A percentile compares a stretch with the other conserved stretches of the same genome.
phyloP scores from a whole-genome alignment of 2,888 invertebrate genomes.

The Diaphora mendica region DNA sequence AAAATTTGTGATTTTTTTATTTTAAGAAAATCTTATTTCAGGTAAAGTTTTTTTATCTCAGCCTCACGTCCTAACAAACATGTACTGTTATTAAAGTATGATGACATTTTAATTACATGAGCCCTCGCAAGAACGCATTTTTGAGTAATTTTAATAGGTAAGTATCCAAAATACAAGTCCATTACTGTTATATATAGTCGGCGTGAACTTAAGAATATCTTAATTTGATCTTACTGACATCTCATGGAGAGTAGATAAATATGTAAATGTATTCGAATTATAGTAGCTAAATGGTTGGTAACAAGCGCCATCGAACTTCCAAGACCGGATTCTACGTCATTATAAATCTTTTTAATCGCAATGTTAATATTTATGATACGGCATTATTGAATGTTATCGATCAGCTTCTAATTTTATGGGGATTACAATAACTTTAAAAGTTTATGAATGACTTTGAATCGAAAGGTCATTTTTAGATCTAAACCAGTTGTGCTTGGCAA shows the following conservation, averaged over 20 bases:
- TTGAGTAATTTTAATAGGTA: neutral
- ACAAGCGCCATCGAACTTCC: slow-evolving; percentile 47
- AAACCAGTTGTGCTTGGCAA: neutral
- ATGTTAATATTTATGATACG: slow-evolving; percentile 44
- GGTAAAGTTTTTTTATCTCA: neutral
- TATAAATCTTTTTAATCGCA: slow-evolving; percentile 48
- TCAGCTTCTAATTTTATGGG: slow-evolving; percentile 8
- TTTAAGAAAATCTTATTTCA: too few relatives aligned
- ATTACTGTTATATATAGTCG: neutral
- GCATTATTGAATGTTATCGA: slow-evolving; percentile 27
- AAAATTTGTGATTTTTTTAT: too few relatives aligned
- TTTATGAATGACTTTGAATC: neutral
- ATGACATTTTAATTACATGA: neutral
- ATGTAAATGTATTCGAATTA: slow-evolving; percentile 50
- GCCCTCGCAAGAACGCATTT: neutral
- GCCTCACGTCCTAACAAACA: neutral
- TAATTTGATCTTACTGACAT: slow-evolving; percentile 41
- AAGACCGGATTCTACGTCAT: slow-evolving; percentile 39
- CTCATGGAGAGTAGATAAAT: slow-evolving; percentile 35
- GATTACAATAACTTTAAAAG: neutral
- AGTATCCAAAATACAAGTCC: neutral
- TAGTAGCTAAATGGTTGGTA: slow-evolving; percentile 38
- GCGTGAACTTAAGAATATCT: slow-evolving; percentile 36
- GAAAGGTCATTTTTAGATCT: neutral
- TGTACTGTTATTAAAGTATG: neutral